Evolutionary conservation across 2,113 vertebrate genomes (phyloP).

Genomic region (Poeciliopsis prolifica): DNA sequence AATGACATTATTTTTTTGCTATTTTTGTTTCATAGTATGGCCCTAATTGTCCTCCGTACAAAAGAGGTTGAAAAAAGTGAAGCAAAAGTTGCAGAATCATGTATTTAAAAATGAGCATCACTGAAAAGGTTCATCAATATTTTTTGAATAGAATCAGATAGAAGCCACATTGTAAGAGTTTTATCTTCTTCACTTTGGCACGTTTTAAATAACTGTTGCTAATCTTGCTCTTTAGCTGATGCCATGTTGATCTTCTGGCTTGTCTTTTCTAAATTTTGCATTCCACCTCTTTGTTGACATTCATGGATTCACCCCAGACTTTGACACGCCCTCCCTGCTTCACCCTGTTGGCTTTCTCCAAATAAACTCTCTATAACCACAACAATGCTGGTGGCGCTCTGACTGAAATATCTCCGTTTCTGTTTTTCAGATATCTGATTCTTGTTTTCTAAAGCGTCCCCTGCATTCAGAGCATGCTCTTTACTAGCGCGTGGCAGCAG

Average conservation of each 20-base stretch:
- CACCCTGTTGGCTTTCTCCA: background rate
- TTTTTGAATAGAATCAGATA: background rate
- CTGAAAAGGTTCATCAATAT: background rate
- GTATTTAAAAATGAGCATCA: background rate
- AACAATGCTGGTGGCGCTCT: background rate
- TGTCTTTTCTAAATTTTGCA: background rate
- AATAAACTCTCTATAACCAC: background rate
- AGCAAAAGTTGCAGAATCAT: too few species aligned
- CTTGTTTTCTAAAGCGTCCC: background rate
- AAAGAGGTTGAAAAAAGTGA: too few species aligned
- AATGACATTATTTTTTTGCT: too few species aligned
- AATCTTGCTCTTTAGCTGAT: background rate
- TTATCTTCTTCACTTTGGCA: background rate
- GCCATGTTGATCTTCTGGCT: background rate
- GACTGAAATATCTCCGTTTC: background rate
- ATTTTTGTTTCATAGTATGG: too few species aligned
- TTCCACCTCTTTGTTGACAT: background rate
- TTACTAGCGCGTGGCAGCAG: background rate
- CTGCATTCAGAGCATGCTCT: background rate
- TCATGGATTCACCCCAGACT: slow-evolving; percentile 1
- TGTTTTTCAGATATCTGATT: background rate
- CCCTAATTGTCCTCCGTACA: too few species aligned
- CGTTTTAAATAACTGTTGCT: background rate
- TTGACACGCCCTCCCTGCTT: background rate
- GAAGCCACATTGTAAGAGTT: background rate